A percentile compares a stretch with the other conserved stretches of the same genome.
Evolutionary conservation across 2,797 vertebrate species (phyloP).

Genomic region (Pseudochaenichthys georgianus): DNA sequence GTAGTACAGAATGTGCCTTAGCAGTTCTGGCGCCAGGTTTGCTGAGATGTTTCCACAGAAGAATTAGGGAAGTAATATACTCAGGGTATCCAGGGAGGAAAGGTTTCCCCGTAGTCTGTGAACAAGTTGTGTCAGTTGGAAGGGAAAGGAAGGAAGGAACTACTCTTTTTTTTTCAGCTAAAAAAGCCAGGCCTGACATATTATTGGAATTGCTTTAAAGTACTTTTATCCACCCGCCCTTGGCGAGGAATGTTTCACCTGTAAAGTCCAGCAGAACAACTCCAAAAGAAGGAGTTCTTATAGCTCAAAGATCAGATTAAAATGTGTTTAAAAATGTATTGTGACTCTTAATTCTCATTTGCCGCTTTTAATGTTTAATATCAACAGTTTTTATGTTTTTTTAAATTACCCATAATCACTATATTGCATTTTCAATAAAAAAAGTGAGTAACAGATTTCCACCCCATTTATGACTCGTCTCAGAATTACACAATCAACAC

Average conservation of each 20-base stretch:
- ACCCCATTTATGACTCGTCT: slow-evolving; percentile 1
- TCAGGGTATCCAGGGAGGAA: slow-evolving; percentile 24
- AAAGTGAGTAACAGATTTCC: neutral
- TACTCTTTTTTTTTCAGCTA: neutral
- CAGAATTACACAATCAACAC: neutral
- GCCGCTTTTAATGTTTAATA: neutral
- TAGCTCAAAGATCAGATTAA: neutral
- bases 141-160: slow-evolving; percentile 40
- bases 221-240: neutral
- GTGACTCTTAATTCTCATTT: neutral
- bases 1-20: slow-evolving; percentile 53
- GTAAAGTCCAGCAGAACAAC: neutral
- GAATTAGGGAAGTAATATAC: slow-evolving; percentile 43
- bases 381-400: neutral
- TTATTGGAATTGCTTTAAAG: slow-evolving; percentile 1
- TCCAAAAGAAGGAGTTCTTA: neutral
- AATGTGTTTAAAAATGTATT: neutral
- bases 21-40: slow-evolving; percentile 39
- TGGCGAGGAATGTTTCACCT: slow-evolving; percentile 15
- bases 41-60: slow-evolving; percentile 54
- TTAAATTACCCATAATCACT: neutral
- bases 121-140: slow-evolving; percentile 19
- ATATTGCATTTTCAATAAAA: neutral
- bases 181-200: slow-evolving; percentile 16
- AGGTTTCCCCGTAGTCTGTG: slow-evolving; percentile 42